phyloP scores from a whole-genome alignment of 2,888 invertebrate genomes.

The Eupithecia subumbrata region DNA sequence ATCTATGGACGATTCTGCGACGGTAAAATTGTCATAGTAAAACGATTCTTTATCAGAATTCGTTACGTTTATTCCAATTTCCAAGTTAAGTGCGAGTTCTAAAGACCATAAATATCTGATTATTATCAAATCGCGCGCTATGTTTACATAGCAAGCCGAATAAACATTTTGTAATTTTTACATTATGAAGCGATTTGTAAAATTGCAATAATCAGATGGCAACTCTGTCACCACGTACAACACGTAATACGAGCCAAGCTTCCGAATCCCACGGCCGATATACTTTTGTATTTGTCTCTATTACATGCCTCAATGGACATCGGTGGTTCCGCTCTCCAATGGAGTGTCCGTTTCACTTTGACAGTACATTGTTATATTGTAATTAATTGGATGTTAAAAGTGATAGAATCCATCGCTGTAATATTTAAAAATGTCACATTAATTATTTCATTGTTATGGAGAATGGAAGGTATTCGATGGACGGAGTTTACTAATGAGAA shows the following conservation, averaged over 20 bases:
- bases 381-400: not conserved
- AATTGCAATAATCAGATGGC: not conserved
- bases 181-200: not conserved
- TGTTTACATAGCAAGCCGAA: not conserved
- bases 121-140: too few species aligned
- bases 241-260: constrained; percentile 47
- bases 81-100: not conserved
- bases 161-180: not conserved
- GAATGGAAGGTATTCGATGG: too few species aligned
- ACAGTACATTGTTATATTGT: not conserved
- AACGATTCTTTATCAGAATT: too few species aligned
- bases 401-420: not conserved
- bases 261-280: constrained; percentile 62
- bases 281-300: constrained; percentile 54
- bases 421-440: not conserved
- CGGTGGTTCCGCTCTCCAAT: constrained; percentile 32
- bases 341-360: constrained; percentile 33
- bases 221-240: not conserved
- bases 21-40: too few species aligned
- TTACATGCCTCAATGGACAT: constrained; percentile 53
- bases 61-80: not conserved
- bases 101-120: too few species aligned
- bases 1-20: too few species aligned
- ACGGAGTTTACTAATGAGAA: too few species aligned
- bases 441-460: too few species aligned